Conservation (phyloP, 1,140 invertebrate species). For the Sminthurinus signatus region DNA sequence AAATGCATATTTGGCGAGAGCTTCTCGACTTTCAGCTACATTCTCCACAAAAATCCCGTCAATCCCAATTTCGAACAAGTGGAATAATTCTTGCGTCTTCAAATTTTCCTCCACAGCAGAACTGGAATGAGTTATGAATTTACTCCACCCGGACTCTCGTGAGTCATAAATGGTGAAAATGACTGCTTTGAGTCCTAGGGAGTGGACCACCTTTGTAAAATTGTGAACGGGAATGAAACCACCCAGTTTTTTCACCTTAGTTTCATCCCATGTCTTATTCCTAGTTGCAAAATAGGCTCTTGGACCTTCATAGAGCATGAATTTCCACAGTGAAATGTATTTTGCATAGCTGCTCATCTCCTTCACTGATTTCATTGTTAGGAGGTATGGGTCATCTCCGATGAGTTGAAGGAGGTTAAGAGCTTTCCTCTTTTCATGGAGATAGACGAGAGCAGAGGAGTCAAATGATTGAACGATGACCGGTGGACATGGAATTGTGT, state of each 20-base stretch:
- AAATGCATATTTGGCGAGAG: neutral
- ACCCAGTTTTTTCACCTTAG: conserved; percentile 16
- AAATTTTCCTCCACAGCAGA: neutral
- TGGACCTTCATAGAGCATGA: conserved; percentile 17
- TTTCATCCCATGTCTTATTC: neutral
- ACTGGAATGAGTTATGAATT: too few species aligned
- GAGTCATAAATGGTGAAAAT: conserved; percentile 36
- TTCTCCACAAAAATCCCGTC: conserved; percentile 36
- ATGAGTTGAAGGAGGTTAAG: conserved; percentile 19
- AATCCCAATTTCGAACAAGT: conserved; percentile 29
- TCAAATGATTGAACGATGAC: conserved; percentile 35
- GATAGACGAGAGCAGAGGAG: conserved; percentile 15
- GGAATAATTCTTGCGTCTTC: conserved; percentile 27
- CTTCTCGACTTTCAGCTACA: conserved; percentile 20
- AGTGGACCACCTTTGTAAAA: conserved; percentile 25
- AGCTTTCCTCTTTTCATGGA: conserved; percentile 4
- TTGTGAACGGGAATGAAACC: conserved; percentile 21
- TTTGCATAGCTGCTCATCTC: conserved; percentile 10
- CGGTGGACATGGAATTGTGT: conserved; percentile 11
- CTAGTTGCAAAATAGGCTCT: conserved; percentile 3
- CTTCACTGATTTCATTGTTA: conserved; percentile 15
- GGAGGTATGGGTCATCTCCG: neutral
- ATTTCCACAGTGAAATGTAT: conserved; percentile 30
- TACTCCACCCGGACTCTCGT: conserved; percentile 14
- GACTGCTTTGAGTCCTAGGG: conserved; percentile 21